These are phyloP conservation scores for Amphiprion percula DNA, from an alignment of 2,113 vertebrate species.

Conservation along the genomic window DNA sequence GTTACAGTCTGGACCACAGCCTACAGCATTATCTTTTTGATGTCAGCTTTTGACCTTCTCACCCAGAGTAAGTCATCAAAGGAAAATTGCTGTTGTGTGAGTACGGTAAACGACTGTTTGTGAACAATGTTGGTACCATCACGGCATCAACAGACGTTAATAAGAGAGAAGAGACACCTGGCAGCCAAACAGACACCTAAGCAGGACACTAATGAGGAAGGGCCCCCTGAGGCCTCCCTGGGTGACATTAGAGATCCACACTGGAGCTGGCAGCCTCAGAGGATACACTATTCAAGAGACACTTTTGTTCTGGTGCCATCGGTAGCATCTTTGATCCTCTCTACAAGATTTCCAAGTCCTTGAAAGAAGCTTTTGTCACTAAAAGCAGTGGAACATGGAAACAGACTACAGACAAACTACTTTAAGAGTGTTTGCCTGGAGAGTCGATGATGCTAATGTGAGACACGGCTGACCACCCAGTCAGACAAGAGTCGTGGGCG, in stretches of 20 bases:
- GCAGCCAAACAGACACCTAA: conserved; percentile 44
- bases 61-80: too few species aligned
- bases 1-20: too few species aligned
- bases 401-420: conserved; percentile 25
- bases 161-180: conserved; percentile 29
- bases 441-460: neutral
- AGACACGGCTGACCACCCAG: conserved; percentile 36
- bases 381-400: conserved; percentile 20
- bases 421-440: conserved; percentile 26
- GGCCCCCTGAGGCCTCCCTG: conserved; percentile 31
- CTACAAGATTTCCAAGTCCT: conserved; percentile 8
- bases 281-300: conserved; percentile 23
- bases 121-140: conserved; percentile 1
- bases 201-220: conserved; percentile 55
- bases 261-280: conserved; percentile 39
- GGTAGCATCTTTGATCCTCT: conserved; percentile 39
- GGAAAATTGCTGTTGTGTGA: too few species aligned
- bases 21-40: too few species aligned
- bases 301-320: conserved; percentile 42
- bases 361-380: conserved; percentile 28
- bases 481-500: conserved; percentile 17
- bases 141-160: conserved; percentile 23
- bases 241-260: conserved; percentile 54
- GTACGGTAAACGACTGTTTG: neutral
- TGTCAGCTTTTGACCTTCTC: too few species aligned